Evolutionary conservation across 2,888 invertebrate species (phyloP).

Genomic region (Sarcophaga subvicina): DNA sequence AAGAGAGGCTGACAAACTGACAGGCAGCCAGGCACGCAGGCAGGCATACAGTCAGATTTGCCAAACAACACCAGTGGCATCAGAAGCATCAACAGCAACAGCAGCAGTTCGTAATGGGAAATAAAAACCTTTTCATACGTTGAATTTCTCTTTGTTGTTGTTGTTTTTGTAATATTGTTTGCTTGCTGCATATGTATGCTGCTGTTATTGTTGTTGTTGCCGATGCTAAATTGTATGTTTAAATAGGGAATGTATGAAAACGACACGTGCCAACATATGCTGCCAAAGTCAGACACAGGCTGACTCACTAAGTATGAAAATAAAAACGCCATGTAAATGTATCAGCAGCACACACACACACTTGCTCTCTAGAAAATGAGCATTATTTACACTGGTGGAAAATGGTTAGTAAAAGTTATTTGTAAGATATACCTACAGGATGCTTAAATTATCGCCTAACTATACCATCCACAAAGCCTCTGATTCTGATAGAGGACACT

Average conservation of each 20-base stretch:
- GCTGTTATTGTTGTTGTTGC: neutral
- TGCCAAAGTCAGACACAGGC: slow-evolving; percentile 70
- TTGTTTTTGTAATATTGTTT: slow-evolving; percentile 30
- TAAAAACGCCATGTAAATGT: slow-evolving; percentile 45
- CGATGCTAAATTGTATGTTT: slow-evolving; percentile 23
- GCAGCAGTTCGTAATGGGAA: slow-evolving; percentile 58
- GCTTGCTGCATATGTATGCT: slow-evolving; percentile 12
- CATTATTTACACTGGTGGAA: slow-evolving; percentile 22
- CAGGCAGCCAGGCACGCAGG: slow-evolving; percentile 11
- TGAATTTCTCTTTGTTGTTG: slow-evolving; percentile 7
- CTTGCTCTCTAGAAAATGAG: slow-evolving; percentile 1
- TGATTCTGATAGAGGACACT: too few relatives aligned
- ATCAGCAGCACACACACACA: slow-evolving; percentile 9
- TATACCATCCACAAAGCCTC: too few relatives aligned
- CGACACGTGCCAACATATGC: slow-evolving; percentile 72
- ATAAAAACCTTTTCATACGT: slow-evolving; percentile 47
- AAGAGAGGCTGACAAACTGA: slow-evolving; percentile 1
- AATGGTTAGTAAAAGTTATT: neutral
- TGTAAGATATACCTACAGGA: neutral
- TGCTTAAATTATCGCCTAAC: too few relatives aligned
- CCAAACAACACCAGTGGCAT: slow-evolving; percentile 44
- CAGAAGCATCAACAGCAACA: neutral
- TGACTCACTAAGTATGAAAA: slow-evolving; percentile 53
- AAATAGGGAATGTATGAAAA: slow-evolving; percentile 63
- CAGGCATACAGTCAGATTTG: slow-evolving; percentile 53